phyloP scores from a whole-genome alignment of 2,797 vertebrate species.

The Caiman crocodilus region DNA sequence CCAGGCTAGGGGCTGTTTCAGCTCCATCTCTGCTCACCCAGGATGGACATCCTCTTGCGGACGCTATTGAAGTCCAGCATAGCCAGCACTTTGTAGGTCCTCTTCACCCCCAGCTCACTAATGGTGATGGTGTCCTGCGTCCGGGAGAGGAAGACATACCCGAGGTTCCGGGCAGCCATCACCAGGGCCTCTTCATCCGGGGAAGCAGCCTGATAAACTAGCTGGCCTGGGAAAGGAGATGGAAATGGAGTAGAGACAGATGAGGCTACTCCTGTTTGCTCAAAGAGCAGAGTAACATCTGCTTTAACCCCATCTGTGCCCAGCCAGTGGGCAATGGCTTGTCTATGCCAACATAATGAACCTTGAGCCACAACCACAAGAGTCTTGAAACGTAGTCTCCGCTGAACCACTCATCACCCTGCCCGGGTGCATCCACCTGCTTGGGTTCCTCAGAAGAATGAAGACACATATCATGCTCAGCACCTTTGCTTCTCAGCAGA shows the following conservation, averaged over 20 bases:
- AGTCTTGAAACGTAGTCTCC: not conserved
- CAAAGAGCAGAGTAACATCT: not conserved
- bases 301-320: accelerated
- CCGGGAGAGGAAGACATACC: conserved; percentile 90
- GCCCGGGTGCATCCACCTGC: not conserved
- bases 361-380: not conserved
- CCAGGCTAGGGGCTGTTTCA: not conserved
- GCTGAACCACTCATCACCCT: not conserved
- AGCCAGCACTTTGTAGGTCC: conserved; percentile 88
- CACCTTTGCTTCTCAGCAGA: not conserved
- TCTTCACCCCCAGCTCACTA: conserved; percentile 87
- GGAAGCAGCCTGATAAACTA: conserved; percentile 93
- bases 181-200: conserved; percentile 95
- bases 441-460: too few species aligned
- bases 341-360: not conserved
- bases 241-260: not conserved
- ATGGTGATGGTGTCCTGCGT: conserved; percentile 89
- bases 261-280: too few species aligned
- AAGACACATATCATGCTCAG: too few species aligned
- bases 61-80: conserved; percentile 93
- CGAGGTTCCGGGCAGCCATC: conserved; percentile 88
- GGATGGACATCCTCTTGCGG: conserved; percentile 95
- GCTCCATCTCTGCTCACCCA: conserved; percentile 83
- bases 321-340: not conserved
- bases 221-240: conserved; percentile 76